phyloP scores from a whole-genome alignment of 1,140 invertebrate genomes.

The Diorhabda carinulata region DNA sequence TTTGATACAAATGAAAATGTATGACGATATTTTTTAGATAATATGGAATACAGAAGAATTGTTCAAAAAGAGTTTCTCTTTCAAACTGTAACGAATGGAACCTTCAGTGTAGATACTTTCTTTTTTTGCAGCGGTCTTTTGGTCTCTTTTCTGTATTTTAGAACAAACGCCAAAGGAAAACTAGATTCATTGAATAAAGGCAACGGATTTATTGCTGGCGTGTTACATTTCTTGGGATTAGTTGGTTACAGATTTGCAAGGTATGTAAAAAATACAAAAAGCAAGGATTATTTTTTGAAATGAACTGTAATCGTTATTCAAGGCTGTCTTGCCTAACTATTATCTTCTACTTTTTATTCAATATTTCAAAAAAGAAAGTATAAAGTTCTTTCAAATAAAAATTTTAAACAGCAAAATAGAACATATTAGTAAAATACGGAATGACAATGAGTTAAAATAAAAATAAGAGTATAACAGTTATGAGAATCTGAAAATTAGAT shows the following conservation, averaged over 20 bases:
- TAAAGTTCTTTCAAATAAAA: not conserved
- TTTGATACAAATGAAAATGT: too few relatives aligned
- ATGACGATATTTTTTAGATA: conserved; percentile 52
- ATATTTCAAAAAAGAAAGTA: not conserved
- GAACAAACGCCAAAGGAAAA: conserved; percentile 75
- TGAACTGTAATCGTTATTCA: too few relatives aligned
- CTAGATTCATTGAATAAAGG: conserved; percentile 70
- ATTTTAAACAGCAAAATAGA: not conserved
- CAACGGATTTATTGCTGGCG: conserved; percentile 63
- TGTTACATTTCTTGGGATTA: conserved; percentile 73
- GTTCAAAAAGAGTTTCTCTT: conserved; percentile 77
- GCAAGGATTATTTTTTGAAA: too few relatives aligned
- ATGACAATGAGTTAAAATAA: too few relatives aligned
- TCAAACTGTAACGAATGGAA: conserved; percentile 79
- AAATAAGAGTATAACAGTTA: too few relatives aligned
- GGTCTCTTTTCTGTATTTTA: conserved; percentile 79
- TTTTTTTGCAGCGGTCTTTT: conserved; percentile 82
- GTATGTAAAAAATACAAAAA: conserved; percentile 41
- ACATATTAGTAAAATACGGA: too few relatives aligned
- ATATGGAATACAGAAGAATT: conserved; percentile 72
- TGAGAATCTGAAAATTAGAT: too few relatives aligned
- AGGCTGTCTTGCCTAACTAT: too few relatives aligned
- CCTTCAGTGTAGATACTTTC: conserved; percentile 89
- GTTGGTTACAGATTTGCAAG: conserved; percentile 73
- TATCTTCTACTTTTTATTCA: too few relatives aligned